Conservation (phyloP, 2,888 invertebrate genomes). For the Agrilus cyanescens region DNA sequence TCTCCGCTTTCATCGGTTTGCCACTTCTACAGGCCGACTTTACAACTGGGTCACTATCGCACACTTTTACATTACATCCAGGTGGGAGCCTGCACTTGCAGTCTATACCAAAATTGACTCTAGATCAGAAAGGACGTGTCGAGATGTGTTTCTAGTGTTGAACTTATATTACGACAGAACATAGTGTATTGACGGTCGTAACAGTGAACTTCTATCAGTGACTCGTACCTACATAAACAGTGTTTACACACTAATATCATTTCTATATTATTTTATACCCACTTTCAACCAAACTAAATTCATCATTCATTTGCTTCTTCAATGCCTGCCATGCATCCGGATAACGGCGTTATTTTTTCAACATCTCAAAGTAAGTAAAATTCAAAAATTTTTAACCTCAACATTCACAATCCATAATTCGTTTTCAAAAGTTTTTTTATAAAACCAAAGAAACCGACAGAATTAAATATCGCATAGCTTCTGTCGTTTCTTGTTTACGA, state of each 20-base stretch:
- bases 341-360: conserved; percentile 35
- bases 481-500: too few species aligned
- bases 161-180: conserved; percentile 6
- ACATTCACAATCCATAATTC: not conserved
- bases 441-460: not conserved
- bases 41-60: conserved; percentile 37
- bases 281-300: too few species aligned
- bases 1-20: conserved; percentile 37
- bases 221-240: too few species aligned
- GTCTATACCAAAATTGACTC: conserved; percentile 20
- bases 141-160: conserved; percentile 19
- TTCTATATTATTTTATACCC: too few species aligned
- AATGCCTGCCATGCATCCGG: conserved; percentile 30
- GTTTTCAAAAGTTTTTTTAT: not conserved
- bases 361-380: conserved; percentile 29
- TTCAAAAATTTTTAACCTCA: not conserved
- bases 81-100: conserved; percentile 28
- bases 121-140: conserved; percentile 22
- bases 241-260: too few species aligned
- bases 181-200: too few species aligned
- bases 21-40: conserved; percentile 32
- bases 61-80: conserved; percentile 35
- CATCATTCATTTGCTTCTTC: conserved; percentile 15
- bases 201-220: too few species aligned
- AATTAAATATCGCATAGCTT: too few species aligned